Evolutionary conservation across 2,797 vertebrate species (phyloP).

Genomic region (Typhlichthys eigenmanni): DNA sequence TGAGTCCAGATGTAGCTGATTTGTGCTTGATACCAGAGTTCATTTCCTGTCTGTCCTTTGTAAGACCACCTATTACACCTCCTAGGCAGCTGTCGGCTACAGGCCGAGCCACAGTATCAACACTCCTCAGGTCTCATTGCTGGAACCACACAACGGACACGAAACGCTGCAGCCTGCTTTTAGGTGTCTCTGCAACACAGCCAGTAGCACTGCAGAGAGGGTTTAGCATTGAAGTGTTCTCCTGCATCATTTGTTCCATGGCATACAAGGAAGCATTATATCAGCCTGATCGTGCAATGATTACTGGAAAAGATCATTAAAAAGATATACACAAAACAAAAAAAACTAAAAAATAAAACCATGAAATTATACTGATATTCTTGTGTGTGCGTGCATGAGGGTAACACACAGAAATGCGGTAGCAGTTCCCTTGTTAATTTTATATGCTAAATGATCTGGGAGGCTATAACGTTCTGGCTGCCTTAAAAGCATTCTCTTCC

Average conservation of each 20-base stretch:
- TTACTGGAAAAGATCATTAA: conserved; percentile 18
- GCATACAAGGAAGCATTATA: too few species aligned
- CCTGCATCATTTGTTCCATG: too few species aligned
- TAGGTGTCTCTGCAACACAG: not conserved
- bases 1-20: conserved; percentile 96
- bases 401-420: conserved; percentile 74
- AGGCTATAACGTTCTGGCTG: conserved; percentile 88
- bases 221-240: too few species aligned
- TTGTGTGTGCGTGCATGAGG: not conserved
- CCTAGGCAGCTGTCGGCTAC: conserved; percentile 86
- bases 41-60: conserved; percentile 98
- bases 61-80: conserved; percentile 97
- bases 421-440: conserved; percentile 88
- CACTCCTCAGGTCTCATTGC: conserved; percentile 79
- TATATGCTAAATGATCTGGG: conserved; percentile 87
- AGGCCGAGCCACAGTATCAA: conserved; percentile 88
- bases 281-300: too few species aligned
- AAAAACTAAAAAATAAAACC: too few species aligned
- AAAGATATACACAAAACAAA: conserved; percentile 21
- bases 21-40: conserved; percentile 94
- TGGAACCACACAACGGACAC: conserved; percentile 54
- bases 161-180: conserved; percentile 1
- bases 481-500: conserved; percentile 85
- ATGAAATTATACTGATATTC: not conserved
- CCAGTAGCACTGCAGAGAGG: too few species aligned